Base-by-base conservation (phyloP, 1,140 invertebrate species). In the Belonocnema kinseyi region DNA sequence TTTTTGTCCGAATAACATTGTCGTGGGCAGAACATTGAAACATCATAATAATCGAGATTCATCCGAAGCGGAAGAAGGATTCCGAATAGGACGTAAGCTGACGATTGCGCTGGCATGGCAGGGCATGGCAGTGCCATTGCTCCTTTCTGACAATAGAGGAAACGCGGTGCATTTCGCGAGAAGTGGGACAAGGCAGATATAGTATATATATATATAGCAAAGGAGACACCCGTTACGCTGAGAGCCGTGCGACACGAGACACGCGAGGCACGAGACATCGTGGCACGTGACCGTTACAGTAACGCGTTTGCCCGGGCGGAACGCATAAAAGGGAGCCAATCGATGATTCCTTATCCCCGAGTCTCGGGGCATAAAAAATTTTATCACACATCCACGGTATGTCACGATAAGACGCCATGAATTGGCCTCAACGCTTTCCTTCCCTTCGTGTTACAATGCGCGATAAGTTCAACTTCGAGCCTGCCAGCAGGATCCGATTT, bases 41-140 rank as follows among this genome's bases (percentile, higher is more conserved):
- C 58, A 66, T 66, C 21, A 66, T 33, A 66, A 66, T 66, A 66
- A 66, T 66, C 58, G 21, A 66, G 58, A 66, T 66, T 66, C 58
- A 66, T 66, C 58, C 26, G 58, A 66, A 21, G 19, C 58, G 58
- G 21, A 66, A 66, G 58, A 66, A 66, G 58, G 58, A 66, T 40
- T 40, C 21, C 12, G 56, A 26, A 61, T 61, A 14, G 56, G 56
- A 33, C 56, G 56, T 61, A 61, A 61, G 33, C 56, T 61, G 33
- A 19, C 21, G 56, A 61, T 61, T 61, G 56, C 56, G 21, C 12
- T 26, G 21, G 1, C n/a, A n/a, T 21, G 19, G 21, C 53, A n/a
- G 2, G 26, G 26, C 4, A 33, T 33, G 26, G 26, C 26, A 33
- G 26, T 3, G 26, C 26, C 19, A 66, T 14, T 33, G 21, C 58